Percentiles rank a stretch among this genome's conserved stretches.
These are phyloP conservation scores for Myodes glareolus DNA, from an alignment of 2,113 vertebrate species.

Conservation along the genomic window DNA sequence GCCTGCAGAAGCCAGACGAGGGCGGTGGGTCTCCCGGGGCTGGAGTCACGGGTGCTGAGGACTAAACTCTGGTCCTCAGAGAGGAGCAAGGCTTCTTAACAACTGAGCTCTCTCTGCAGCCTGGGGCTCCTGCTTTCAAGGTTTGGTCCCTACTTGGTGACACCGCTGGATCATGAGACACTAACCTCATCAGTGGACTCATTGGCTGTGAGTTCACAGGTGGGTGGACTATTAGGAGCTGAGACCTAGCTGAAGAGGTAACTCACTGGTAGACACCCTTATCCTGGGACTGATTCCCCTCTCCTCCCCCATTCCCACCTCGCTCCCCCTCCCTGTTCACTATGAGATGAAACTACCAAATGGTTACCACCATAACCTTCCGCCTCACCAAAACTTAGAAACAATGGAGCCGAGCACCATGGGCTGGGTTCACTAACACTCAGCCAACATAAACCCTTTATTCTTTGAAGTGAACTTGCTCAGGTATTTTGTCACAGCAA, in stretches of 20 bases:
- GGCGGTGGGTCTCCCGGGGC: neutral
- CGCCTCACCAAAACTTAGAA: neutral
- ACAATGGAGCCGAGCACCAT: neutral
- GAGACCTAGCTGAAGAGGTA: too few species aligned
- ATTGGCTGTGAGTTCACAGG: neutral
- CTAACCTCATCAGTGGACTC: too few species aligned
- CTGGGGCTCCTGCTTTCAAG: neutral
- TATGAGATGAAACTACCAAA: neutral
- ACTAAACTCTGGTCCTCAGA: neutral
- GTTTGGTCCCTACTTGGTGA: neutral
- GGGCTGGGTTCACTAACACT: neutral
- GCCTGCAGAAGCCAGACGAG: too few species aligned
- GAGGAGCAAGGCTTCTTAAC: too few species aligned
- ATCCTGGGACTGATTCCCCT: neutral
- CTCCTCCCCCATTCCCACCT: fast-evolving
- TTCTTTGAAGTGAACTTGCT: neutral
- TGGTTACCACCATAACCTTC: neutral
- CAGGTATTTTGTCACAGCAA: neutral
- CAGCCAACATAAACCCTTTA: neutral
- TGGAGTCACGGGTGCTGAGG: neutral
- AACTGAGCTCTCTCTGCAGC: neutral
- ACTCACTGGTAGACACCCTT: neutral
- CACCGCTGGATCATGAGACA: too few species aligned
- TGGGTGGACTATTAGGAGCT: neutral
- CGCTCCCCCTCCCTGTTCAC: too few species aligned